Evolutionary conservation across 37 sponge, comb jelly and placozoan genomes (phyloP).

Genomic region (Beroe forskalii): DNA sequence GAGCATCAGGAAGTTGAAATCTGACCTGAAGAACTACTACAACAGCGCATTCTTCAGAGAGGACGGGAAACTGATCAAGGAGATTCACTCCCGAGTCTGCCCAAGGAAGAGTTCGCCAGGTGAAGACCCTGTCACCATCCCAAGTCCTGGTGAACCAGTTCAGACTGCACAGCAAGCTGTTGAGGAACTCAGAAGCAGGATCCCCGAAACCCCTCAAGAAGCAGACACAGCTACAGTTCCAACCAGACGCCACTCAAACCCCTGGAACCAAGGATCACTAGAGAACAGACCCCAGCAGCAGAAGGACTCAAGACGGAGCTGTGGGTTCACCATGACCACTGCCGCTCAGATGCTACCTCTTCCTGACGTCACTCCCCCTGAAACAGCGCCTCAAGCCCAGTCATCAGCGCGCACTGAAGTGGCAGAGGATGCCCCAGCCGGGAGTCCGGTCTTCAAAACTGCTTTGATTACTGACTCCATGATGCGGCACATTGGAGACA

Average conservation of each 20-base stretch:
- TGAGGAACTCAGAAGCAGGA: not conserved
- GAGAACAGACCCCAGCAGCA: not conserved
- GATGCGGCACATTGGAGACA: not conserved
- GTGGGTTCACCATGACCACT: not conserved
- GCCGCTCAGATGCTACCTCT: not conserved
- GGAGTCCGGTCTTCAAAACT: not conserved
- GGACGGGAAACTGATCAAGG: conserved; percentile 3
- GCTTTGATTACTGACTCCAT: not conserved
- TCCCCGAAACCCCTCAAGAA: not conserved
- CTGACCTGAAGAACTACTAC: conserved; percentile 12
- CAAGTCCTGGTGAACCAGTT: not conserved
- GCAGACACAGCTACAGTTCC: not conserved
- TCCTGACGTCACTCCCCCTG: not conserved
- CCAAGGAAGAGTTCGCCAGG: not conserved
- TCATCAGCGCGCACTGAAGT: not conserved
- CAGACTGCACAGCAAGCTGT: not conserved
- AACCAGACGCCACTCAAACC: not conserved
- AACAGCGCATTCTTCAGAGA: conserved; percentile 1
- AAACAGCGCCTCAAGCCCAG: not conserved
- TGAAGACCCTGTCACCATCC: not conserved
- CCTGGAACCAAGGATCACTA: not conserved
- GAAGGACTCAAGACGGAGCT: not conserved
- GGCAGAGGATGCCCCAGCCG: not conserved
- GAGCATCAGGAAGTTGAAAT: not conserved
- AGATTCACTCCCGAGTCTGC: not conserved